phyloP scores from a whole-genome alignment of 2,797 vertebrate species.

The Melanotaenia maccullochi region DNA sequence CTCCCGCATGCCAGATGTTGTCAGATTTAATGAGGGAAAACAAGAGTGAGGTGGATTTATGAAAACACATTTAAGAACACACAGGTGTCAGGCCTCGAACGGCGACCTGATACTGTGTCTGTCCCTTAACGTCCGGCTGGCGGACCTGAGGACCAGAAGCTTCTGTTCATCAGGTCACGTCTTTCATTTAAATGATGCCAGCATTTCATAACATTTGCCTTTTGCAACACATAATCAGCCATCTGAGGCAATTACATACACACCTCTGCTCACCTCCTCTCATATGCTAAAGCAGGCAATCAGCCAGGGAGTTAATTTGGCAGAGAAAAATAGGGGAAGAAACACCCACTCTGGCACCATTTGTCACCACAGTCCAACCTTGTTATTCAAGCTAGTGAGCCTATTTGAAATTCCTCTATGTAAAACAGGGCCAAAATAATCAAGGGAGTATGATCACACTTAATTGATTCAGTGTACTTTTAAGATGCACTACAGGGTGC shows the following conservation, averaged over 20 bases:
- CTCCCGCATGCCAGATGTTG: constrained; percentile 77
- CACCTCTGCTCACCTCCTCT: constrained; percentile 79
- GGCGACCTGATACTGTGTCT: constrained; percentile 27
- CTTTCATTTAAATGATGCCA: constrained; percentile 40
- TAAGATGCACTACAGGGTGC: constrained; percentile 85
- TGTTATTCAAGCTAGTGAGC: constrained; percentile 80
- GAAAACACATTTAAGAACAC: constrained; percentile 74
- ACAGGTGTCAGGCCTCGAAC: constrained; percentile 72
- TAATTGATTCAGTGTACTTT: constrained; percentile 87
- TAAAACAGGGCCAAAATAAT: constrained; percentile 85
- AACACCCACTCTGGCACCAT: constrained; percentile 77
- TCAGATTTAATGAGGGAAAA: constrained; percentile 82
- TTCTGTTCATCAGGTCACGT: constrained; percentile 35
- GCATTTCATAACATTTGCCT: constrained; percentile 69
- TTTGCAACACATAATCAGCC: constrained; percentile 73
- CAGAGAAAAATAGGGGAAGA: constrained; percentile 71
- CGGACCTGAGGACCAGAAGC: constrained; percentile 20
- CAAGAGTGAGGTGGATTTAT: constrained; percentile 73
- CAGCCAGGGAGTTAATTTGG: constrained; percentile 81
- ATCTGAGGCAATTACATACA: constrained; percentile 71
- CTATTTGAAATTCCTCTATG: constrained; percentile 83
- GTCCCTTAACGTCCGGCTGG: constrained; percentile 16
- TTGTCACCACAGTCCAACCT: constrained; percentile 82
- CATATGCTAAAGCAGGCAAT: constrained; percentile 81
- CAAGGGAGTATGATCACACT: constrained; percentile 84